A percentile compares a stretch with the other conserved stretches of the same genome.
Evolutionary conservation across 2,888 invertebrate genomes (phyloP).

Genomic region (Exocentrus adspersus): DNA sequence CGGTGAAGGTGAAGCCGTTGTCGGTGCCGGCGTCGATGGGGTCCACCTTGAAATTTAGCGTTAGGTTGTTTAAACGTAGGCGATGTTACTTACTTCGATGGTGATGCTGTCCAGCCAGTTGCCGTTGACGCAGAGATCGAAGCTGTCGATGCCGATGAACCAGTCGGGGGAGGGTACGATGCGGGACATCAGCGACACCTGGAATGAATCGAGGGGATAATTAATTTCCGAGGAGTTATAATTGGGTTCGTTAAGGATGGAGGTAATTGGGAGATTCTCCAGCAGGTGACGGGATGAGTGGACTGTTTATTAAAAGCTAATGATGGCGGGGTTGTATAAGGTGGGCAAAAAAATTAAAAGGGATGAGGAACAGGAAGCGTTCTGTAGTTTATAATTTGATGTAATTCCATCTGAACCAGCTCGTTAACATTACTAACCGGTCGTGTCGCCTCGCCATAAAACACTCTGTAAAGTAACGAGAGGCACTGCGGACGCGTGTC

Average conservation of each 20-base stretch:
- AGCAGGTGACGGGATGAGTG: not conserved
- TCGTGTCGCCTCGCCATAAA: too few species aligned
- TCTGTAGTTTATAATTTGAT: too few species aligned
- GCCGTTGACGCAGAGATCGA: slow-evolving; percentile 89
- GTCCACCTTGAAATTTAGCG: too few species aligned
- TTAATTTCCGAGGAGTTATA: not conserved
- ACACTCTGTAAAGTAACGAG: too few species aligned
- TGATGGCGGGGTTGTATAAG: not conserved
- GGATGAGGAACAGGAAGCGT: too few species aligned
- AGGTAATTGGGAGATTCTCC: not conserved
- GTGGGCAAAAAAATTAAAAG: too few species aligned
- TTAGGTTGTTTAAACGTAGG: too few species aligned
- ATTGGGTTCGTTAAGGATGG: not conserved
- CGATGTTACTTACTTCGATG: slow-evolving; percentile 83
- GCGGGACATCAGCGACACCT: slow-evolving; percentile 90
- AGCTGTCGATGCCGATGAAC: slow-evolving; percentile 92
- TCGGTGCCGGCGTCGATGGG: slow-evolving; percentile 94
- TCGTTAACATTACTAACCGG: too few species aligned
- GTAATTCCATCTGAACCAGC: too few species aligned
- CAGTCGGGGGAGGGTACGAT: slow-evolving; percentile 96
- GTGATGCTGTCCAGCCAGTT: slow-evolving; percentile 92
- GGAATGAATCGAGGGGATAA: slow-evolving; percentile 45
- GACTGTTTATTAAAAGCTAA: not conserved
- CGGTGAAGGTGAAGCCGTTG: slow-evolving; percentile 95
- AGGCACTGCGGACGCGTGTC: too few species aligned